Evolutionary conservation across 2,113 vertebrate species (phyloP).

Genomic region (Hippocampus guttulatus): DNA sequence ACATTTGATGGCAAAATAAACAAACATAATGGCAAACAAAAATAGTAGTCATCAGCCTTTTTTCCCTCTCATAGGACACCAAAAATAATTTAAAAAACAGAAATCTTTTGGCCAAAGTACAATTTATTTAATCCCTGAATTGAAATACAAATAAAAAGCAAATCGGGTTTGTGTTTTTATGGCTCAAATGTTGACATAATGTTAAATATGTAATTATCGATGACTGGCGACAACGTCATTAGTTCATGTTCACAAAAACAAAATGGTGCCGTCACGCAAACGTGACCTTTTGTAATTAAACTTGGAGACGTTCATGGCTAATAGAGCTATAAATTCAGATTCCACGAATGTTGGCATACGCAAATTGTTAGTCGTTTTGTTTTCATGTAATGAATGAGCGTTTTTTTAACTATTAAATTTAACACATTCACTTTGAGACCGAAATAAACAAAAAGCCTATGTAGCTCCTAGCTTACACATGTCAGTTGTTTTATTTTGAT

Average conservation of each 20-base stretch:
- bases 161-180: neutral
- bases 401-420: no score
- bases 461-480: no score
- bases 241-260: neutral
- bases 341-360: neutral
- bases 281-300: neutral
- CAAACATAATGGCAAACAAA: neutral
- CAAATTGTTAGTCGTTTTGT: neutral
- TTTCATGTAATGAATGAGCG: no score
- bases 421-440: no score
- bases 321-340: neutral
- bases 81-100: neutral
- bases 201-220: neutral
- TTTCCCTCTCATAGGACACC: neutral
- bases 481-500: no score
- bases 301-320: neutral
- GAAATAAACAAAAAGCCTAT: no score
- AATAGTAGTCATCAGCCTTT: neutral
- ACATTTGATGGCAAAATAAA: neutral
- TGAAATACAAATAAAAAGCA: neutral
- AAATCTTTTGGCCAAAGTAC: neutral
- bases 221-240: neutral
- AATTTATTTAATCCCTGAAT: neutral
- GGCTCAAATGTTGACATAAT: slow-evolving; percentile 1
- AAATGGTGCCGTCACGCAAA: neutral